These are phyloP conservation scores for Acleris laterana DNA, from an alignment of 2,888 invertebrate genomes.

Conservation along the genomic window DNA sequence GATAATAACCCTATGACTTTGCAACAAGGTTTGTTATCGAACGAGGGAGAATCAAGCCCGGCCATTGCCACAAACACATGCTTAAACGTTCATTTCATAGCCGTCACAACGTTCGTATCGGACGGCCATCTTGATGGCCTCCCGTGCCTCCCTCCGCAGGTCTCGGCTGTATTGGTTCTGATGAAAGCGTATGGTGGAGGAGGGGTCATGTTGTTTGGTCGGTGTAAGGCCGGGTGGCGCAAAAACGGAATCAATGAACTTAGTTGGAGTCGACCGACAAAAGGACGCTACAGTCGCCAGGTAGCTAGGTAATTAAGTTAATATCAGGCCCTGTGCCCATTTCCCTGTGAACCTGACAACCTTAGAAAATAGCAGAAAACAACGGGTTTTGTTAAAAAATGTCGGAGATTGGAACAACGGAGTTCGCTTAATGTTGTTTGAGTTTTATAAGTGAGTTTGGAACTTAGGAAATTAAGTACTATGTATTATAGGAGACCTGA, in stretches of 20 bases:
- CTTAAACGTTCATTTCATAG: slow-evolving; percentile 40
- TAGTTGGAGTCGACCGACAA: slow-evolving; percentile 76
- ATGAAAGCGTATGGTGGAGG: slow-evolving; percentile 41
- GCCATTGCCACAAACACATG: slow-evolving; percentile 76
- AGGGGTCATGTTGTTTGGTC: slow-evolving; percentile 57
- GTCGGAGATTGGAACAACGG: not conserved
- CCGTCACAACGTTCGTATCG: slow-evolving; percentile 52
- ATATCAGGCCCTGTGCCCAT: slow-evolving; percentile 66
- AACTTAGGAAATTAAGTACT: not conserved
- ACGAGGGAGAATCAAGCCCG: slow-evolving; percentile 38
- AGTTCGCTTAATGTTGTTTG: not conserved
- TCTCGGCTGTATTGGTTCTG: slow-evolving; percentile 38
- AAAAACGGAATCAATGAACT: slow-evolving; percentile 82
- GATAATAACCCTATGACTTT: slow-evolving; percentile 25
- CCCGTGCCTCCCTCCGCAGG: slow-evolving; percentile 47
- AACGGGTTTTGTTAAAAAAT: not conserved
- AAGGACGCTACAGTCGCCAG: slow-evolving; percentile 77
- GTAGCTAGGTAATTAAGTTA: slow-evolving; percentile 80
- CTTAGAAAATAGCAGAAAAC: slow-evolving; percentile 12
- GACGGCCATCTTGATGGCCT: slow-evolving; percentile 58
- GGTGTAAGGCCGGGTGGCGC: slow-evolving; percentile 67
- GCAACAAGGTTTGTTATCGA: slow-evolving; percentile 20
- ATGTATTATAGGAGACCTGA: no score
- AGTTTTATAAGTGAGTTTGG: not conserved
- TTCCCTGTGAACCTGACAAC: slow-evolving; percentile 54